These are phyloP conservation scores for Acanthopagrus latus DNA, from an alignment of 2,797 vertebrate genomes.

Conservation along the genomic window DNA sequence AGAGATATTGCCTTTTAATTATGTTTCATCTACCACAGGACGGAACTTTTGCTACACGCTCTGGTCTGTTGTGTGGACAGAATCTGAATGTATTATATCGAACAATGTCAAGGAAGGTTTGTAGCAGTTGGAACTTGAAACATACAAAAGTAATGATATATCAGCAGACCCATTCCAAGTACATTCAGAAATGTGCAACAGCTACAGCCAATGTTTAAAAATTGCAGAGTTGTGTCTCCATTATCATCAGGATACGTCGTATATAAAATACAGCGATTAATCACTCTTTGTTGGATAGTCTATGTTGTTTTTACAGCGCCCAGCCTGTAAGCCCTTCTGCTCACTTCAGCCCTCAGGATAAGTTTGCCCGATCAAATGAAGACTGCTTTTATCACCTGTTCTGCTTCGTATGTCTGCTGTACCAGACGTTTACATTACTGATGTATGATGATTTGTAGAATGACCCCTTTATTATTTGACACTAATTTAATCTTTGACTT, in stretches of 20 bases:
- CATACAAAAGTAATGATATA: neutral
- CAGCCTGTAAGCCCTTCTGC: neutral
- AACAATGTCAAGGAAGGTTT: neutral
- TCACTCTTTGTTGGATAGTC: neutral
- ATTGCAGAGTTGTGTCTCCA: neutral
- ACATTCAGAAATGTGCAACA: conserved; percentile 2
- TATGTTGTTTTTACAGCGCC: neutral
- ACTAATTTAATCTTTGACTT: neutral
- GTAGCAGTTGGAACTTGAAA: neutral
- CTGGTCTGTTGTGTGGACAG: neutral
- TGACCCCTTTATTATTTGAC: neutral
- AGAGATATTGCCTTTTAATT: too few relatives aligned
- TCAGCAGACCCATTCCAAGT: neutral
- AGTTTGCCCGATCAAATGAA: neutral
- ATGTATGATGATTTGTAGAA: neutral
- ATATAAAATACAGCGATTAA: neutral
- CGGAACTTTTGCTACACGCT: too few relatives aligned
- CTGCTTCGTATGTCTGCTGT: neutral
- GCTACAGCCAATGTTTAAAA: neutral
- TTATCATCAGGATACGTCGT: neutral
- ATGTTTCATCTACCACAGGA: too few relatives aligned
- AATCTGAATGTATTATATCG: neutral
- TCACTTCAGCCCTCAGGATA: neutral
- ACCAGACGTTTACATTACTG: neutral
- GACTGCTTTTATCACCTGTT: conserved; percentile 3